phyloP scores from a whole-genome alignment of 2,888 invertebrate genomes.

The Microctonus aethiopoides region DNA sequence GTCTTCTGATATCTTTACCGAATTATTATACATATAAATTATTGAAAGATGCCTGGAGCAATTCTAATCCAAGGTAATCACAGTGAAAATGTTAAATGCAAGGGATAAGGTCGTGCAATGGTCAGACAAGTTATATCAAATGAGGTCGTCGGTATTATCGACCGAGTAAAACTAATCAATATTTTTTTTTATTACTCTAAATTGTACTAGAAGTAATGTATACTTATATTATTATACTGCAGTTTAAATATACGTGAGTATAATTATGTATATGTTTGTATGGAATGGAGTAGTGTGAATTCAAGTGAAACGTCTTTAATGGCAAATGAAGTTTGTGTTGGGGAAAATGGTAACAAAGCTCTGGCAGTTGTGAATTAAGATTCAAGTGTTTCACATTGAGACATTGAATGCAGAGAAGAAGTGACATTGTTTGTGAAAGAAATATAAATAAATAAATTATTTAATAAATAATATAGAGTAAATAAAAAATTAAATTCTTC shows the following conservation, averaged over 20 bases:
- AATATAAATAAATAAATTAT: neutral
- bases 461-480: neutral
- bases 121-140: conserved; percentile 35
- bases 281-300: neutral
- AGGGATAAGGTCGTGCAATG: conserved; percentile 45
- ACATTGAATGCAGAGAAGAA: neutral
- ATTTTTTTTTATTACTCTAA: neutral
- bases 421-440: neutral
- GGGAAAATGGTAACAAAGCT: neutral
- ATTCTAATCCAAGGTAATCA: neutral
- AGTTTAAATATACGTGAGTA: neutral
- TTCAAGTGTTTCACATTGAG: neutral
- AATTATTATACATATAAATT: neutral
- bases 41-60: neutral
- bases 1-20: neutral
- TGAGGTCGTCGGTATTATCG: neutral
- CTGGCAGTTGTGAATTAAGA: neutral
- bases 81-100: conserved; percentile 23
- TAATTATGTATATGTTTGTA: neutral
- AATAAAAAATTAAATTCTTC: too few species aligned
- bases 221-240: neutral
- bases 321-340: neutral
- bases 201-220: neutral
- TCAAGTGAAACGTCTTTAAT: neutral
- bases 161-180: neutral